Evolutionary conservation across 2,113 vertebrate genomes (phyloP), one percentile per base, ranked within the genome.

Genomic region (Okapia johnstoni): DNA sequence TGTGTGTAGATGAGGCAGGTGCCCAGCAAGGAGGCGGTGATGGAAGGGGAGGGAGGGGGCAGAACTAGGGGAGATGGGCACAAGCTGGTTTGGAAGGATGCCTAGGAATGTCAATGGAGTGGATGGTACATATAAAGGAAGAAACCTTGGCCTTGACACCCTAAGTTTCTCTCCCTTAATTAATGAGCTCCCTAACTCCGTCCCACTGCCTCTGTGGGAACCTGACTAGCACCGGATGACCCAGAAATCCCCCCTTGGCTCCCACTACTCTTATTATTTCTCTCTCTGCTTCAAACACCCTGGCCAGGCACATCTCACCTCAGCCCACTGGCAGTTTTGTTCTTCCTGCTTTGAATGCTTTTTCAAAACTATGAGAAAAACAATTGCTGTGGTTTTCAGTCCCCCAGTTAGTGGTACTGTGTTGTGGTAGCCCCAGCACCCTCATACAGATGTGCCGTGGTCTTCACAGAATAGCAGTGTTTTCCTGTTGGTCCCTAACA

Each of bases 41-140:
- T 19, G 11, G 19, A 54, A 3, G 52, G 46, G 40, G 52, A 58
- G 33, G 7, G 0, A 10, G 43, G 8, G 5, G 4, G n/a, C 6
- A 86, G 50, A 77, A 15, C 28, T 33, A 33, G 90, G 73, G 40
- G 19, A 23, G 50, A n/a, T 40, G 61, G 36, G 7, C 10, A 17
- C 7, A 33, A 36, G 90, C 17, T 26, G n/a, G 28, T 55, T 81
- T 63, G n/a, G 43, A 61, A n/a, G 58, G n/a, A 40, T 57, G 19
- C 8, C 11, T n/a, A 48, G 46, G 28, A 93, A 30, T 84, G 28
- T 57, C 63, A 66, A 4, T 3, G 40, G 36, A 26, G 17, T 25
- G n/a, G 54, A 43, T 30, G 70, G 9, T 6, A 19, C 21, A 16
- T 28, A 10, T 33, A 43, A 43, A 40, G 46, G 19, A 25, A 14